phyloP scores from a whole-genome alignment of 2,888 invertebrate species.

The Chymomyza amoena region DNA sequence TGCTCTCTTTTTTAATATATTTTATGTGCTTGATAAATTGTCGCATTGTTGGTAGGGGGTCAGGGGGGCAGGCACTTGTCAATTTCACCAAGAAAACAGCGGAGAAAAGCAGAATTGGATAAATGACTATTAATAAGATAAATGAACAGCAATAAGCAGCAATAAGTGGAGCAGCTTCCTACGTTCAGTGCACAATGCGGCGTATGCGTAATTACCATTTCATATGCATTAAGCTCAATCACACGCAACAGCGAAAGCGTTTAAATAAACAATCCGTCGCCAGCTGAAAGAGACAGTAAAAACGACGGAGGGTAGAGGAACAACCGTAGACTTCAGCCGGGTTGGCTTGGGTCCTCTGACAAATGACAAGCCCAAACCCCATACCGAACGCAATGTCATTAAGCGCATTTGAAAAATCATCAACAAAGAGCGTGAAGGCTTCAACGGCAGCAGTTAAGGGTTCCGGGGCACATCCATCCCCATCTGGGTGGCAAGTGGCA shows the following conservation, averaged over 20 bases:
- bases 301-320: not conserved
- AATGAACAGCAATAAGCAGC: conserved; percentile 70
- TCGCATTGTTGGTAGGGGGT: not conserved
- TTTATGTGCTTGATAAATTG: conserved; percentile 61
- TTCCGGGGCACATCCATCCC: not conserved
- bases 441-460: not conserved
- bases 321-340: not conserved
- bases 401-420: conserved; percentile 72
- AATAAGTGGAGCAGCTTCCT: conserved; percentile 56
- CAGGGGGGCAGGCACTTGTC: not conserved
- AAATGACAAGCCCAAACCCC: conserved; percentile 3
- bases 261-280: conserved; percentile 43
- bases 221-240: conserved; percentile 70
- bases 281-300: conserved; percentile 2
- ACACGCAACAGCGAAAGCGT: conserved; percentile 31
- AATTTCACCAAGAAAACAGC: not conserved
- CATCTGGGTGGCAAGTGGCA: conserved; percentile 41
- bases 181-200: conserved; percentile 55
- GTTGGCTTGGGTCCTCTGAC: not conserved
- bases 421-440: conserved; percentile 37
- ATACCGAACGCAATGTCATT: conserved; percentile 57
- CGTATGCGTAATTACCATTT: conserved; percentile 72
- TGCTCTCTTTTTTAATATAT: conserved; percentile 17
- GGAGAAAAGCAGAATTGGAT: not conserved
- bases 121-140: conserved; percentile 63